Evolutionary conservation across 2,888 invertebrate genomes (phyloP).

Genomic region (Chloroclysta siterata): DNA sequence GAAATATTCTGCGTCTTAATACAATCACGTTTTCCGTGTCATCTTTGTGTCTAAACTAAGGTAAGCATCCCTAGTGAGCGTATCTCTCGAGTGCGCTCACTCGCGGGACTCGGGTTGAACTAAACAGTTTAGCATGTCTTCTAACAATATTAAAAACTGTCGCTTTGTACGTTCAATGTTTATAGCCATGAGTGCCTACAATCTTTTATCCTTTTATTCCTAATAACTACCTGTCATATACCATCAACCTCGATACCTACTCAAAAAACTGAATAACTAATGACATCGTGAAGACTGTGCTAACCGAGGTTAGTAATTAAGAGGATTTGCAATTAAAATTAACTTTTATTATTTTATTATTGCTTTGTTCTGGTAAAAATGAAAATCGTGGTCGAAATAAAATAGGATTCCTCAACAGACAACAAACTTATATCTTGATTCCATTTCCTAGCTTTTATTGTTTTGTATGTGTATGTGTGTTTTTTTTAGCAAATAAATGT

Average conservation of each 20-base stretch:
- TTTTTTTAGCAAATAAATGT: too few relatives aligned
- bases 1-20: too few relatives aligned
- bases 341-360: too few relatives aligned
- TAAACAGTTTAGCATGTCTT: neutral
- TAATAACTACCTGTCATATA: conserved; percentile 2
- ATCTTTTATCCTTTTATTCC: neutral
- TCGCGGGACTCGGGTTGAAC: neutral
- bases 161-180: neutral
- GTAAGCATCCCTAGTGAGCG: too few relatives aligned
- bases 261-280: neutral
- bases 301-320: neutral
- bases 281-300: neutral
- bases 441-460: too few relatives aligned
- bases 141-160: neutral
- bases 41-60: too few relatives aligned
- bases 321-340: neutral
- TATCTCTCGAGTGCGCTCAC: neutral
- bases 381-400: too few relatives aligned
- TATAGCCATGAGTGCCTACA: neutral
- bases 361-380: too few relatives aligned
- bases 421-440: too few relatives aligned
- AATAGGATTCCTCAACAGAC: too few relatives aligned
- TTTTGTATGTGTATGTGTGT: too few relatives aligned
- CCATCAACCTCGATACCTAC: neutral
- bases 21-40: too few relatives aligned